Percentiles rank a stretch among this genome's conserved stretches.
Conservation (phyloP, 2,797 vertebrate genomes). For the Alca torda region DNA sequence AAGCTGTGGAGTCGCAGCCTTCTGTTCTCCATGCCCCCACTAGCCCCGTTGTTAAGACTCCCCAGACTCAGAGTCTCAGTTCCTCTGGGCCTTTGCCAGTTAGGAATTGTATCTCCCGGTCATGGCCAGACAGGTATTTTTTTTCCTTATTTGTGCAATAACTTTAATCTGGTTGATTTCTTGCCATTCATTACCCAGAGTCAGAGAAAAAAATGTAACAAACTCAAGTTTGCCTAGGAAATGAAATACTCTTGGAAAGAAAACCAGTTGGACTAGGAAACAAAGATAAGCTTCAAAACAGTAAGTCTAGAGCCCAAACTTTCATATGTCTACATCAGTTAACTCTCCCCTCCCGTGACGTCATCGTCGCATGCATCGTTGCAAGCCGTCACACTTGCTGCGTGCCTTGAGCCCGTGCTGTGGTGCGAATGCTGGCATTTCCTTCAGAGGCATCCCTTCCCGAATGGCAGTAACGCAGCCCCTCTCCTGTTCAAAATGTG, state of each 20-base stretch:
- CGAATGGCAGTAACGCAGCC: not conserved
- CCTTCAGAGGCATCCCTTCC: not conserved
- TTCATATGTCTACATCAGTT: rapidly evolving
- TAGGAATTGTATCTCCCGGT: not conserved
- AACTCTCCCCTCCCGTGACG: rapidly evolving
- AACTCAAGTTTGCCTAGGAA: not conserved
- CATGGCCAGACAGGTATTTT: not conserved
- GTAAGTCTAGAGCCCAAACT: not conserved
- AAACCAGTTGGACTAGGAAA: not conserved
- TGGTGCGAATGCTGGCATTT: not conserved
- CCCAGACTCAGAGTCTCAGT: not conserved
- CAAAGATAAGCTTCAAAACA: not conserved
- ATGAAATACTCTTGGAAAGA: not conserved
- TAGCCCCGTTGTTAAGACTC: not conserved
- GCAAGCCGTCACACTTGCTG: rapidly evolving
- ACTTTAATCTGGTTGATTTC: not conserved
- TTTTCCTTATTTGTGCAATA: not conserved
- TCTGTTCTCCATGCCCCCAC: not conserved
- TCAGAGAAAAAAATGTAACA: not conserved
- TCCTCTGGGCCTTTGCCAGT: not conserved
- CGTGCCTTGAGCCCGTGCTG: rapidly evolving
- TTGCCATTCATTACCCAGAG: not conserved
- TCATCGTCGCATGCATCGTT: rapidly evolving
- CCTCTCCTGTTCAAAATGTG: not conserved
- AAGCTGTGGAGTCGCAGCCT: not conserved